Evolutionary conservation across 2,888 invertebrate genomes (phyloP).

Genomic region (Pterostichus madidus): DNA sequence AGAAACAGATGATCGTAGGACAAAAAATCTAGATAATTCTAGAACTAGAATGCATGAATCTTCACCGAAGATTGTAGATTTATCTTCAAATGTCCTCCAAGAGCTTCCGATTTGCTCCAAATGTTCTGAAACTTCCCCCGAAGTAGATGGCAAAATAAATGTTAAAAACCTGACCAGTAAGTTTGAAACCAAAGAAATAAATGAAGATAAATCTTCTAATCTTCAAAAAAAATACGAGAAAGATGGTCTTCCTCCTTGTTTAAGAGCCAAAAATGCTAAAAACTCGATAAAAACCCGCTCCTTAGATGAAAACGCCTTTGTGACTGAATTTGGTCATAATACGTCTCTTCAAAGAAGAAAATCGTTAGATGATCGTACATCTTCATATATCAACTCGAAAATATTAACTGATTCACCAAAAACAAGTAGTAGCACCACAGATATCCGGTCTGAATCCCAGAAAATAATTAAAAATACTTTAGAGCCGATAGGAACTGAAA

Average conservation of each 20-base stretch:
- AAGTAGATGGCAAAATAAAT: constrained; percentile 46
- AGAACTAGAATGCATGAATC: constrained; percentile 68
- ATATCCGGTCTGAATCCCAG: constrained; percentile 13
- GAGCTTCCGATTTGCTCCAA: constrained; percentile 48
- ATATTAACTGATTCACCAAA: constrained; percentile 73
- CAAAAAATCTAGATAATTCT: constrained; percentile 58
- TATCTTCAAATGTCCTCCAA: constrained; percentile 5
- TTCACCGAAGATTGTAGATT: constrained; percentile 45
- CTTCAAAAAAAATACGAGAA: constrained; percentile 72
- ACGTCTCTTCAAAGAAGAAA: constrained; percentile 77
- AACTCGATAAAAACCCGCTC: constrained; percentile 84
- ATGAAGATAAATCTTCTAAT: constrained; percentile 73
- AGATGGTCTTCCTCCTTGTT: constrained; percentile 80
- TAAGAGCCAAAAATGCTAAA: constrained; percentile 82
- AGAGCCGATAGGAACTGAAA: constrained; percentile 74
- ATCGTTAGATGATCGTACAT: constrained; percentile 80
- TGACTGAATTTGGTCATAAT: constrained; percentile 82
- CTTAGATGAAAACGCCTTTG: constrained; percentile 86
- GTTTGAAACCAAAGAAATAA: constrained; percentile 70
- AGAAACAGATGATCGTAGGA: constrained; percentile 70
- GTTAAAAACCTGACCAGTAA: constrained; percentile 69
- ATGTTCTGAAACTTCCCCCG: neutral
- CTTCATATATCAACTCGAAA: constrained; percentile 69
- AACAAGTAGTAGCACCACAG: constrained; percentile 45
- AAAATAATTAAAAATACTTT: constrained; percentile 5